phyloP scores from a whole-genome alignment of 2,113 vertebrate species.

The Puma concolor region DNA sequence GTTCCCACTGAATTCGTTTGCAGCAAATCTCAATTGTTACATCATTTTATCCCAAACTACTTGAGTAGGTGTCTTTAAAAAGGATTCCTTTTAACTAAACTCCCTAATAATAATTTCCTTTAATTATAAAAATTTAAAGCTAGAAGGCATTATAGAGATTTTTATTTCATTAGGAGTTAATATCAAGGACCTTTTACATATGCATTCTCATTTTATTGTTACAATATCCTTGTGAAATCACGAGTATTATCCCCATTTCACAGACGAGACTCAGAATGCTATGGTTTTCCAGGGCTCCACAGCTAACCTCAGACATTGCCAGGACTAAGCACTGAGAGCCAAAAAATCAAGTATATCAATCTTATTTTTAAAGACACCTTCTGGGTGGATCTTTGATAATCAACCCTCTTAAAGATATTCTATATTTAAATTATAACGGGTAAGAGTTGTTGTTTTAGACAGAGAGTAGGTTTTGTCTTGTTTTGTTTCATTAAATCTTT shows the following conservation, averaged over 20 bases:
- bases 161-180: constrained; percentile 13
- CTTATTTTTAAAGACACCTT: neutral
- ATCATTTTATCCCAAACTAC: neutral
- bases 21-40: neutral
- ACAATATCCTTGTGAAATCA: neutral
- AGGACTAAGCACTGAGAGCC: neutral
- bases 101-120: neutral
- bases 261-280: neutral
- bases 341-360: neutral
- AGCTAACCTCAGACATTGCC: neutral
- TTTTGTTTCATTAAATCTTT: neutral
- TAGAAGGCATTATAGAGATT: neutral
- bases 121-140: neutral
- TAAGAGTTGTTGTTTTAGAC: neutral
- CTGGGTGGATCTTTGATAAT: neutral
- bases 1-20: neutral
- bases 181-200: neutral
- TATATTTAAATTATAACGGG: neutral
- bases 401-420: neutral
- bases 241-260: neutral
- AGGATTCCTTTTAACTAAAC: neutral
- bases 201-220: neutral
- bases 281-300: neutral
- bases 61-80: neutral
- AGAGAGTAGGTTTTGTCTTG: neutral